Percentiles rank a stretch among this genome's conserved stretches.
phyloP scores from a whole-genome alignment of 2,113 vertebrate genomes.

The Apistogramma diplotaenia region DNA sequence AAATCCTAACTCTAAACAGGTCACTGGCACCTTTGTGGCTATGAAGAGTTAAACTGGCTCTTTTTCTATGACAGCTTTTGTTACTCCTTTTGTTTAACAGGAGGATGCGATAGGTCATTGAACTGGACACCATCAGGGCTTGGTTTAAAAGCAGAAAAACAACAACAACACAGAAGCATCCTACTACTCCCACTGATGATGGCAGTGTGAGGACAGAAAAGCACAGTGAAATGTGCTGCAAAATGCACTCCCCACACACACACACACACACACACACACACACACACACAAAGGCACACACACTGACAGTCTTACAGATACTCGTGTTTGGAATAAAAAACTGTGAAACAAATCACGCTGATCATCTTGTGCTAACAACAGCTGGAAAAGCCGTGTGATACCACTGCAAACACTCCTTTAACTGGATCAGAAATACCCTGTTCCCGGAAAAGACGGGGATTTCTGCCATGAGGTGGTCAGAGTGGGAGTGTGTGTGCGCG shows the following conservation, averaged over 20 bases:
- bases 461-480: not conserved
- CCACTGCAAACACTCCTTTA: not conserved
- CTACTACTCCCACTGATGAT: not conserved
- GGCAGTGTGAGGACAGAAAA: not conserved
- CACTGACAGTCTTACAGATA: not conserved
- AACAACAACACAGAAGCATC: not conserved
- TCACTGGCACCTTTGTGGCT: not conserved
- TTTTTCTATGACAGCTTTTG: not conserved
- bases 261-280: too few species aligned
- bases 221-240: not conserved
- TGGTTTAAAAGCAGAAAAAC: not conserved
- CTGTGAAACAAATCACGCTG: not conserved
- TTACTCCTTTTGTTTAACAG: not conserved
- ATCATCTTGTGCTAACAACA: not conserved
- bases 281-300: not conserved
- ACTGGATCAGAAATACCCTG: not conserved
- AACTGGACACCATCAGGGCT: not conserved
- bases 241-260: not conserved
- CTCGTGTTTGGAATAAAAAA: not conserved
- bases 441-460: not conserved
- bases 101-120: not conserved
- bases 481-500: not conserved
- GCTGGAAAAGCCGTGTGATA: not conserved
- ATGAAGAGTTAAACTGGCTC: not conserved
- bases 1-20: not conserved